These are phyloP conservation scores for Rallus limicola DNA, from an alignment of 2,113 vertebrate species.

Conservation along the genomic window DNA sequence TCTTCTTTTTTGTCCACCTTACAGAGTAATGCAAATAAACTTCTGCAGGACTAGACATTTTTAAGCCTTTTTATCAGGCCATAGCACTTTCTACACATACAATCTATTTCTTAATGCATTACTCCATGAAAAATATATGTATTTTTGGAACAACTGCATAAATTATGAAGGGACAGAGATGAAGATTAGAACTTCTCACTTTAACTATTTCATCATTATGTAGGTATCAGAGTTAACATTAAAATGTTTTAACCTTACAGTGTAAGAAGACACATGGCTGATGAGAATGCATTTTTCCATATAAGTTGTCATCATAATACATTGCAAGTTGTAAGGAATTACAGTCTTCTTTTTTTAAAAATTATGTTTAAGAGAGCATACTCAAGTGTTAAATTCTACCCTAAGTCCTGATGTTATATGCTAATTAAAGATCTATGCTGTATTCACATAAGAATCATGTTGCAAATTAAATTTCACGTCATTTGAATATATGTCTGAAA, in stretches of 20 bases:
- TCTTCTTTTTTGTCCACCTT: not conserved
- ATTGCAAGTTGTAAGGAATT: not conserved
- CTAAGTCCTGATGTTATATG: not conserved
- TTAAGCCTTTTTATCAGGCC: slow-evolving; percentile 20
- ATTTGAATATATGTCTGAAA: not conserved
- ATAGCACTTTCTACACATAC: not conserved
- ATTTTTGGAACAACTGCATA: not conserved
- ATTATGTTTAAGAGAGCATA: not conserved
- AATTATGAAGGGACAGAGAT: not conserved
- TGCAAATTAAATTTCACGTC: not conserved
- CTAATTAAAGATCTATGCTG: not conserved
- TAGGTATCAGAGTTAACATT: not conserved
- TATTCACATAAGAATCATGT: not conserved
- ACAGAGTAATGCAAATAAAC: not conserved
- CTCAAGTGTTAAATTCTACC: not conserved
- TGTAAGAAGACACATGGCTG: not conserved
- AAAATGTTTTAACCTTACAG: not conserved
- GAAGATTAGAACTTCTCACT: not conserved
- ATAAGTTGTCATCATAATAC: not conserved
- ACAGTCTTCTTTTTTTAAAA: not conserved
- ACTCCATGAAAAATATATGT: not conserved
- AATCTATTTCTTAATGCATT: not conserved
- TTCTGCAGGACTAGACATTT: not conserved
- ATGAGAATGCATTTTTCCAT: not conserved
- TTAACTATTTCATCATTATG: not conserved